Conservation (phyloP, 2,797 vertebrate genomes). For the Sorex maritimensis region DNA sequence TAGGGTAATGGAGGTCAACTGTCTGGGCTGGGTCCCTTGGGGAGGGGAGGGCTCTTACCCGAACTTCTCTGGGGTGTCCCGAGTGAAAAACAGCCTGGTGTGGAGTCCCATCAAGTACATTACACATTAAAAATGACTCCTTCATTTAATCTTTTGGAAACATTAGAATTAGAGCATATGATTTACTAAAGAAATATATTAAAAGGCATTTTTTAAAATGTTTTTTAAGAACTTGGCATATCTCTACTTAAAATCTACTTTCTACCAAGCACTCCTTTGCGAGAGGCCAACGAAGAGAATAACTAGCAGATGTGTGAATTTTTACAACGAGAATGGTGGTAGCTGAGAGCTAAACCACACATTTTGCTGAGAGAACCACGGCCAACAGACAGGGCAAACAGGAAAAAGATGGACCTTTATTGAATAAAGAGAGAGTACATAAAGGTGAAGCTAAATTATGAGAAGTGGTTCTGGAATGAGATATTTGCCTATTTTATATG, state of each 20-base stretch:
- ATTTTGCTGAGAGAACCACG: conserved; percentile 48
- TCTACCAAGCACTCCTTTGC: conserved; percentile 28
- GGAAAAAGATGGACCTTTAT: conserved; percentile 14
- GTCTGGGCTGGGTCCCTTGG: too few relatives aligned
- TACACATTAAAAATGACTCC: conserved; percentile 16
- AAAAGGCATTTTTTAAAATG: not conserved
- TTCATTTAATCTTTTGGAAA: conserved; percentile 33
- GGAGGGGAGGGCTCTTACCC: too few relatives aligned
- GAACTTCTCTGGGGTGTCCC: too few relatives aligned
- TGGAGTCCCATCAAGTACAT: not conserved
- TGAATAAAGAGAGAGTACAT: not conserved
- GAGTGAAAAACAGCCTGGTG: too few relatives aligned
- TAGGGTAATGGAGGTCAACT: too few relatives aligned
- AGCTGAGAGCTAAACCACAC: not conserved
- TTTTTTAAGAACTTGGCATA: conserved; percentile 21
- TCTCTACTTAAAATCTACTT: conserved; percentile 57
- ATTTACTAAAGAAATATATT: conserved; percentile 54
- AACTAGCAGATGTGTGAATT: conserved; percentile 45
- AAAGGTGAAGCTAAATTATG: conserved; percentile 67
- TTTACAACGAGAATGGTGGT: conserved; percentile 26
- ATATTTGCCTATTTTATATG: conserved; percentile 60
- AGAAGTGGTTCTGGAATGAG: conserved; percentile 44
- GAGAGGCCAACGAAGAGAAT: conserved; percentile 53
- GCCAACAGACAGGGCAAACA: conserved; percentile 41
- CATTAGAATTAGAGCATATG: conserved; percentile 46